Percentiles rank a stretch among this genome's conserved stretches.
phyloP scores from a whole-genome alignment of 92 coral and sea anemone genomes.

The Nematostella vectensis region DNA sequence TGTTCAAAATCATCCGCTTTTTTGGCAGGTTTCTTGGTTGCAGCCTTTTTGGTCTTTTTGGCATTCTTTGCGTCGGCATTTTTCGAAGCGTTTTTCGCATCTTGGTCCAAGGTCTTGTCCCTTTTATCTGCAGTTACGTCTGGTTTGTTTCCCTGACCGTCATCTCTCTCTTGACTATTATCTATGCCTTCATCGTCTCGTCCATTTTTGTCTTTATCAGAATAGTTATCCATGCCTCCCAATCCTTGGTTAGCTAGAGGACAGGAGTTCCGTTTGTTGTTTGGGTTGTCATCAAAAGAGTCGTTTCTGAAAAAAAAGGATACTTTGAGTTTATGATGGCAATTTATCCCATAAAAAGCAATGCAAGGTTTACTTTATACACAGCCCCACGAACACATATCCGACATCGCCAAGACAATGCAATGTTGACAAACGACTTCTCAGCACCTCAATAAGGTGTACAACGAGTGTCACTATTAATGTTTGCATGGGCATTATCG shows the following conservation, averaged over 20 bases:
- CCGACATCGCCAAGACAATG: too few species aligned
- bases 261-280: conserved; percentile 4
- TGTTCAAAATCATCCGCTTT: conserved; percentile 54
- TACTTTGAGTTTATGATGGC: too few species aligned
- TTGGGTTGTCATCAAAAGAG: not conserved
- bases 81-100: too few species aligned
- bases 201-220: not conserved
- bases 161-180: conserved; percentile 1
- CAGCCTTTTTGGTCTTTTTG: conserved; percentile 31
- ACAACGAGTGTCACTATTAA: too few species aligned
- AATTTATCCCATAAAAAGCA: too few species aligned
- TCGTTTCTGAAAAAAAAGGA: conserved; percentile 15
- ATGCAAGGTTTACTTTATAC: too few species aligned
- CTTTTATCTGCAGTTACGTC: not conserved
- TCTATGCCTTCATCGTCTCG: not conserved
- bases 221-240: too few species aligned
- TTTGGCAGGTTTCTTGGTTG: conserved; percentile 24
- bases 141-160: not conserved
- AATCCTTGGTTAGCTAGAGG: not conserved
- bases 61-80: conserved; percentile 7
- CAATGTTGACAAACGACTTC: too few species aligned
- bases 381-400: too few species aligned
- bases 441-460: too few species aligned
- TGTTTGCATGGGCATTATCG: too few species aligned
- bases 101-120: conserved; percentile 3